These are phyloP conservation scores for Troglohyphantes excavatus DNA, from an alignment of 2,888 invertebrate species.

Conservation along the genomic window DNA sequence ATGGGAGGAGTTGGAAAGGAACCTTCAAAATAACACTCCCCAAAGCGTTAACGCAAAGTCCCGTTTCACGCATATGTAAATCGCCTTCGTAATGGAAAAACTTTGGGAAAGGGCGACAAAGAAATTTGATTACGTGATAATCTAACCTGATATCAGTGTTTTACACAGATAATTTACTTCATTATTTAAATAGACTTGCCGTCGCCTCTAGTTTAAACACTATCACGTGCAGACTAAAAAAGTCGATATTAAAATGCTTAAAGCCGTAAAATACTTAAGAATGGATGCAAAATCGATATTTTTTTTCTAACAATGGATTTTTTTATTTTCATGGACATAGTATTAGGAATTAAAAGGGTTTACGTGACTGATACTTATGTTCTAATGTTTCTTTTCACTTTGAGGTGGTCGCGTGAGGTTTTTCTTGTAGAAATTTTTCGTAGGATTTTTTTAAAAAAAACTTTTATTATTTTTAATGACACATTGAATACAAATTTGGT, in stretches of 20 bases:
- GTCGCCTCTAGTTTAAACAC: slow-evolving; percentile 67
- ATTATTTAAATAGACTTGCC: slow-evolving; percentile 75
- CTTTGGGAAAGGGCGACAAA: slow-evolving; percentile 68
- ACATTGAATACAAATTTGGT: too few species aligned
- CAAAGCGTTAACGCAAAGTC: slow-evolving; percentile 41
- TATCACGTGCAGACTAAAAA: slow-evolving; percentile 35
- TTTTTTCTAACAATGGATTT: slow-evolving; percentile 18
- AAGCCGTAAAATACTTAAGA: slow-evolving; percentile 59
- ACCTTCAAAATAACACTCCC: slow-evolving; percentile 29
- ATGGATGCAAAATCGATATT: slow-evolving; percentile 44
- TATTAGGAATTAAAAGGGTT: slow-evolving; percentile 46
- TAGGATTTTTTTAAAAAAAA: too few species aligned
- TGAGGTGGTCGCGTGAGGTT: neutral
- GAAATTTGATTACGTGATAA: slow-evolving; percentile 78
- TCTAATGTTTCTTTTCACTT: neutral
- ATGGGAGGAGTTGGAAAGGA: slow-evolving; percentile 40
- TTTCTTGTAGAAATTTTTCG: too few species aligned
- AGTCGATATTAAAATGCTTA: slow-evolving; percentile 60
- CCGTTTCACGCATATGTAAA: slow-evolving; percentile 74
- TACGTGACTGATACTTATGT: slow-evolving; percentile 46
- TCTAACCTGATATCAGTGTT: slow-evolving; percentile 77
- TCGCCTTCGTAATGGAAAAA: slow-evolving; percentile 73
- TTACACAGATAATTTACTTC: slow-evolving; percentile 79
- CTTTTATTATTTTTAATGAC: too few species aligned
- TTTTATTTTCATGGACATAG: slow-evolving; percentile 20